These are phyloP conservation scores for Pyrgus malvae DNA, from an alignment of 2,888 invertebrate genomes.

Conservation along the genomic window DNA sequence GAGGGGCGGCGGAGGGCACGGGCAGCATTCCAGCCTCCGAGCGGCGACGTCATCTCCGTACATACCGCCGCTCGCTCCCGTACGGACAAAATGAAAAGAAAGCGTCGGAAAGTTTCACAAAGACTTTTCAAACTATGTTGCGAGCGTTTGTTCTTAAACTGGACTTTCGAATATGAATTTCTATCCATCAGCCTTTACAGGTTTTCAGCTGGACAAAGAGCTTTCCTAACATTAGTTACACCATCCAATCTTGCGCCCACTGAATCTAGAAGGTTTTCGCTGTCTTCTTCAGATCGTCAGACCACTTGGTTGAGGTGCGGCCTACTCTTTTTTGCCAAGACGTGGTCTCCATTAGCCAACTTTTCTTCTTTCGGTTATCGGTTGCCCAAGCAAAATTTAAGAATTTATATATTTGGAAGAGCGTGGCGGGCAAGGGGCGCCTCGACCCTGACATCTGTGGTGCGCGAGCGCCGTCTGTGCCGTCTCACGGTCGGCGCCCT, in stretches of 20 bases:
- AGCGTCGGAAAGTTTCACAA: constrained; percentile 24
- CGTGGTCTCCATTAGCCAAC: too few species aligned
- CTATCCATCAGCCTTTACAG: too few species aligned
- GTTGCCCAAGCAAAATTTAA: too few species aligned
- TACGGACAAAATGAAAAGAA: constrained; percentile 26
- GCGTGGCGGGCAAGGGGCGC: constrained; percentile 44
- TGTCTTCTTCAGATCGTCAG: too few species aligned
- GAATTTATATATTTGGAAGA: constrained; percentile 40
- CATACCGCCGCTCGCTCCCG: constrained; percentile 45
- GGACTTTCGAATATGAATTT: constrained; percentile 5
- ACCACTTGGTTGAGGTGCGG: too few species aligned
- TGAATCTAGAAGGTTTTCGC: too few species aligned
- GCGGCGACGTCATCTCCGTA: constrained; percentile 62
- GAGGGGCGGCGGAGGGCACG: constrained; percentile 68
- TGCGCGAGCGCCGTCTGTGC: constrained; percentile 37
- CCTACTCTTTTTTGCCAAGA: too few species aligned
- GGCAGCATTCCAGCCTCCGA: constrained; percentile 74
- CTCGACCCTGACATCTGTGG: constrained; percentile 59
- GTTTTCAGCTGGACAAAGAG: too few species aligned
- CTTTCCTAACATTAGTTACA: too few species aligned
- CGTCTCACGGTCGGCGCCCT: constrained; percentile 64
- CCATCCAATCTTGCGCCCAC: too few species aligned
- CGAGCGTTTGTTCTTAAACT: background rate
- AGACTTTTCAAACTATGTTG: constrained; percentile 2
- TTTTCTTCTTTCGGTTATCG: too few species aligned